Conservation (phyloP, 2,888 invertebrate genomes). For the Carpatolechia fugitivella region DNA sequence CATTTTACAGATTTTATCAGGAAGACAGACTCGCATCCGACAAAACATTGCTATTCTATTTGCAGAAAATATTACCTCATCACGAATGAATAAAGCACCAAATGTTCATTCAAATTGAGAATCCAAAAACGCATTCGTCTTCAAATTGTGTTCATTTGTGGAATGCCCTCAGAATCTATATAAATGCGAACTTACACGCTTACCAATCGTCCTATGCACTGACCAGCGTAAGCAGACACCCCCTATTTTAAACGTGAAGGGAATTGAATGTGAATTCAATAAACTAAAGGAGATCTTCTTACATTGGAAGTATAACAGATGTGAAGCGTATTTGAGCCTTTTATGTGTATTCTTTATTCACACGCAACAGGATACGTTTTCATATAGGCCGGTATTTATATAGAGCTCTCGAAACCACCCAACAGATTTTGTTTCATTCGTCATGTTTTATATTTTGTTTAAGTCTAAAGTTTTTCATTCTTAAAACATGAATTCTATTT, state of each 20-base stretch:
- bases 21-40: neutral
- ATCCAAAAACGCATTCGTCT: slow-evolving; percentile 67
- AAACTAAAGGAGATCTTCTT: slow-evolving; percentile 39
- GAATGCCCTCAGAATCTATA: slow-evolving; percentile 72
- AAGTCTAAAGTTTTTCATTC: too few species aligned
- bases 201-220: slow-evolving; percentile 39
- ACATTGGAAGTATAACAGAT: slow-evolving; percentile 46
- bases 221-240: slow-evolving; percentile 40
- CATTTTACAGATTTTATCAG: neutral
- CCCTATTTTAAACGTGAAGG: slow-evolving; percentile 25
- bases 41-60: slow-evolving; percentile 3
- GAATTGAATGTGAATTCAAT: slow-evolving; percentile 28
- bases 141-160: slow-evolving; percentile 74
- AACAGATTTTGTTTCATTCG: neutral
- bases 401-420: slow-evolving; percentile 30
- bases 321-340: slow-evolving; percentile 45
- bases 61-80: slow-evolving; percentile 54
- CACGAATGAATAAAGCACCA: slow-evolving; percentile 51
- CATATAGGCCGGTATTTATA: slow-evolving; percentile 32
- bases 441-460: too few species aligned
- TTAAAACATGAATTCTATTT: too few species aligned
- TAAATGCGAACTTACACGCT: slow-evolving; percentile 61
- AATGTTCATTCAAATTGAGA: slow-evolving; percentile 63
- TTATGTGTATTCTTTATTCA: slow-evolving; percentile 63
- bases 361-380: slow-evolving; percentile 50